Base-by-base conservation (phyloP, 2,113 vertebrate species). In the Actenoides hombroni region DNA sequence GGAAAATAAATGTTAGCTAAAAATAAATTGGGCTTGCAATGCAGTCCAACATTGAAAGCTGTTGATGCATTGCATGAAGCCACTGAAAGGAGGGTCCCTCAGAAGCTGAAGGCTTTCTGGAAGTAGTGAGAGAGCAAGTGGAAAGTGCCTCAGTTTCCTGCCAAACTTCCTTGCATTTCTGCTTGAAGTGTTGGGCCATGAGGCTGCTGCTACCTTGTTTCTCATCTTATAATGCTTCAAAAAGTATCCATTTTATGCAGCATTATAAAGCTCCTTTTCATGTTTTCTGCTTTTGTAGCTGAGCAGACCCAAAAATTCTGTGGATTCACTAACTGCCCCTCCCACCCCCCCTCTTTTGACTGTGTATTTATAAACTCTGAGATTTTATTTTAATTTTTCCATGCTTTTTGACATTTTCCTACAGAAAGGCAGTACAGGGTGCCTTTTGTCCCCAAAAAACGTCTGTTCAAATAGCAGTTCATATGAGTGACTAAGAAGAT, bases 1-100 rank as follows among this genome's bases (percentile, higher is more conserved):
- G 92, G 77, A 88, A 93, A 78, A 39, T 28, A 84, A 79, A 24
- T 73, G 21, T 8, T 69, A 69, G 61, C 86, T 96, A 86, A 96
- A 95, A 93, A 96, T 95, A 94, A 80, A 69, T 24, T 35, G 4
- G 51, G 60, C 31, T 93, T 75, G 37, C 29, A 86, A 35, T 51
- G 46, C n/a, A 91, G 67, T 48, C 39, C 65, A 76, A 20, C 74
- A 46, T 0, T 67, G 81, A 93, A 88, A 81, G 86, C 65, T 89
- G 64, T 31, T 56, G 51, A 49, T 63, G 20, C 33, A 28, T 87
- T 86, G 88, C 35, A 63, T 81, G 49, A 61, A 92, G 59, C 7
- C 54, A 70, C 61, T 80, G 61, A 60, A 39, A 67, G 13, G 42
- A 86, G 39, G 81, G 73, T 59, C 40, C 48, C 69, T 80, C 49